phyloP scores from a whole-genome alignment of 2,113 vertebrate genomes.

The Lophura nycthemera region DNA sequence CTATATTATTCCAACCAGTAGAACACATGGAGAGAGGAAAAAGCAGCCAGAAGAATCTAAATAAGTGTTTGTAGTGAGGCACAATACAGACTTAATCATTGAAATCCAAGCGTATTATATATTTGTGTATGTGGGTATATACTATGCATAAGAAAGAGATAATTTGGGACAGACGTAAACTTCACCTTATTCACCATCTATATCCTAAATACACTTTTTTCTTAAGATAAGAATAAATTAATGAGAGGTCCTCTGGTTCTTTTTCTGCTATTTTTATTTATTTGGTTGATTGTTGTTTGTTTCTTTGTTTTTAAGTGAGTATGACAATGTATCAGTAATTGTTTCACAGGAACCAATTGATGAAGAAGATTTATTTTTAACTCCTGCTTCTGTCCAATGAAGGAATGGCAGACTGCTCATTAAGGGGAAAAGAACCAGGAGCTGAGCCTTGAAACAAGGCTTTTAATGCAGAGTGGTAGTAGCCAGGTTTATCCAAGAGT shows the following conservation, averaged over 20 bases:
- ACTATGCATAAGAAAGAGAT: background rate
- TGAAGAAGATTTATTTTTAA: background rate
- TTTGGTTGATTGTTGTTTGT: too few species aligned
- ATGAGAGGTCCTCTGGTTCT: background rate
- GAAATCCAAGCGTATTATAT: background rate
- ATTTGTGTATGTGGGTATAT: background rate
- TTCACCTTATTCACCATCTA: background rate
- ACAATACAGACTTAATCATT: background rate
- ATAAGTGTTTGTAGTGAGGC: background rate
- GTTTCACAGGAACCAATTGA: background rate
- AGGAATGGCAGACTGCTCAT: background rate
- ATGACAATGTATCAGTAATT: background rate
- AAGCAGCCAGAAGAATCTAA: background rate
- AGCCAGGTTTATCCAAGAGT: background rate
- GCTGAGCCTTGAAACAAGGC: background rate
- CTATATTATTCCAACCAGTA: background rate
- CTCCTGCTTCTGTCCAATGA: background rate
- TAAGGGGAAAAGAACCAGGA: rapidly evolving
- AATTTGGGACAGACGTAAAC: background rate
- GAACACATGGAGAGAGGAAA: background rate
- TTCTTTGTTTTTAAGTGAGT: background rate
- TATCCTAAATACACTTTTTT: background rate
- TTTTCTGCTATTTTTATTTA: background rate
- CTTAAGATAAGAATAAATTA: background rate
- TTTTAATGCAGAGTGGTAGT: background rate